Base-by-base conservation (phyloP, 2,888 invertebrate species). In the Hemicrepidius hirtus region DNA sequence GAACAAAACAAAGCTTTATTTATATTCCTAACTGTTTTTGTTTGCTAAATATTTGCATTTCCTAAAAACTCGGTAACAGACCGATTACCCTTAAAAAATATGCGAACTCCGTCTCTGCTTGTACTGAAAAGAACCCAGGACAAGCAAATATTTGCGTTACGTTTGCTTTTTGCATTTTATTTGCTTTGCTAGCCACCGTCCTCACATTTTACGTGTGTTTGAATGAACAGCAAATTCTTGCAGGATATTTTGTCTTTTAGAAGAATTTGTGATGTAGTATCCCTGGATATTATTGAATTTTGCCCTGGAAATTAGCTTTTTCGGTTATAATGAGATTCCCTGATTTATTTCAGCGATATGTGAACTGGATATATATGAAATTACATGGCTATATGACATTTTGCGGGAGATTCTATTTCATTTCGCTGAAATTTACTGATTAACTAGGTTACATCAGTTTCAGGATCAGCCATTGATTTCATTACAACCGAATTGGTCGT, bases 311-410 rank as follows among this genome's bases (percentile, higher is more conserved):
- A 37, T 53, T 20, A 37, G 57, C 13, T 37, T 37, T 21, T 37
- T 57, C 37, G 57, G 20, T 40, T 37, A 20, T 18, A 44, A 44
- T 18, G 44, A 16, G 32, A 28, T 12, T 16, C 24, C 7, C 4
- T 28, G 32, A 55, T 55, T 55, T 55, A 55, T 32, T 32, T 55
- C 28, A 32, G 9, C 55, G 32, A 55, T 55, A 55, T 55, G 55
- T 55, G 32, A 55, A 55, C 37, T 6, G 18, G 16, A 37, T 57
- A 12, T 12, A 37, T 20, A 20, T 57, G 49, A 5, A 32, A 32
- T 32, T 32, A 32, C 32, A 32, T 32, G 32, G 32, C 28, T 24
- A 53, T 53, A 53, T 28, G 28, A 53, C 28, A 53, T 53, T 53
- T 53, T 53, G 13, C 20, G 6, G 37, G 32, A 37, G 32, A 37